A percentile compares a stretch with the other conserved stretches of the same genome.
These are phyloP conservation scores for Marisa cornuarietis DNA, from an alignment of 1,140 invertebrate genomes.

Conservation along the genomic window DNA sequence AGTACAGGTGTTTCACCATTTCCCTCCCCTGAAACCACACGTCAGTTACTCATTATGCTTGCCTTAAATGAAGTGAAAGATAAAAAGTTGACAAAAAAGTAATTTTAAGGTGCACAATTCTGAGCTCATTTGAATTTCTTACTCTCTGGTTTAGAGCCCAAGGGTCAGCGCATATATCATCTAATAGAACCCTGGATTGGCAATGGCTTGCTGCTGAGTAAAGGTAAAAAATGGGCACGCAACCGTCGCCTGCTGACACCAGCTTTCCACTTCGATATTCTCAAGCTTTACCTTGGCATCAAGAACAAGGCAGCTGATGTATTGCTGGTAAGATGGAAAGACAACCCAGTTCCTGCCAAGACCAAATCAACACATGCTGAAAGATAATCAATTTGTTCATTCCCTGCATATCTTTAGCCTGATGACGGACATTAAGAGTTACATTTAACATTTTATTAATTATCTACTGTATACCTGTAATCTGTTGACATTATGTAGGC, in stretches of 20 bases:
- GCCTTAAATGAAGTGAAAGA: no score
- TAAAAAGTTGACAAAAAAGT: background rate
- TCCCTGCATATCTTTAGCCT: no score
- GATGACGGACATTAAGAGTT: no score
- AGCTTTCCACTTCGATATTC: constrained; percentile 86
- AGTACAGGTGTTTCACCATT: no score
- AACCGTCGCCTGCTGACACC: constrained; percentile 89
- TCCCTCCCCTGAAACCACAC: no score
- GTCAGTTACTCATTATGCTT: no score
- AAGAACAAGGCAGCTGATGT: constrained; percentile 70
- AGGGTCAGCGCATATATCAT: constrained; percentile 22
- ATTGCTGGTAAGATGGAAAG: constrained; percentile 27
- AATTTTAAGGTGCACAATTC: background rate
- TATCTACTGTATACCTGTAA: no score
- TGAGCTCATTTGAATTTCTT: background rate
- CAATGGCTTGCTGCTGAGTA: constrained; percentile 63
- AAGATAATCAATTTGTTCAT: no score
- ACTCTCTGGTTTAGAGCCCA: constrained; percentile 24
- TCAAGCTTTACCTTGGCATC: constrained; percentile 83
- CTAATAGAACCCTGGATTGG: constrained; percentile 36
- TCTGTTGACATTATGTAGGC: no score
- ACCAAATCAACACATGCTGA: background rate
- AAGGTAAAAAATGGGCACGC: constrained; percentile 79
- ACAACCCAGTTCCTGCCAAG: background rate
- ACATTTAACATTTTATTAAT: no score